Base-by-base conservation (phyloP, 2,888 invertebrate species). In the Eristalis tenax region DNA sequence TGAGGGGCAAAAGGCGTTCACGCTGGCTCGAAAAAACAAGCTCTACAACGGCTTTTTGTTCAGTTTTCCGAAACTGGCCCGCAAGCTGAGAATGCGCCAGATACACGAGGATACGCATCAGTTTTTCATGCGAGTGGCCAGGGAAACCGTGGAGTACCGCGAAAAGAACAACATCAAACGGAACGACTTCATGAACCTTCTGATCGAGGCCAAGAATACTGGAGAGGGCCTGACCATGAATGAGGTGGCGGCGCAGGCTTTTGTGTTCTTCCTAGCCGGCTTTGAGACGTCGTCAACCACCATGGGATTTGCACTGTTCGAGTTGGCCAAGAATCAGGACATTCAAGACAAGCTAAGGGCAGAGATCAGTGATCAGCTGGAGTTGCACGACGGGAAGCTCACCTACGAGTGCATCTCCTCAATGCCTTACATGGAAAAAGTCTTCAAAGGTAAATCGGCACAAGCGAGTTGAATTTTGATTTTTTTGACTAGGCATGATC, bases 251-350 rank as follows among this genome's bases (percentile, higher is more conserved):
- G 93, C 95, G 0, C 94, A 95, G 80, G 94, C 94, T 10, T 91
- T 94, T 64, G 91, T 94, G 0, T 95, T 95, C 89, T 94, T 94
- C 88, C 80, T 92, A 10, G 95, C 94, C 26, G 95, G 95, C 0
- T 94, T 93, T 66, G 95, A 95, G 88, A 94, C 94, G 0, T 94
- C 94, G 2, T 92, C 93, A 0, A 92, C 93, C 0, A 93, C 94
- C 0, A 92, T 94, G 90, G 92, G 93, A 1, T 94, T 94, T 86
- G 92, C 93, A 10, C 89, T 94, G 4, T 94, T 94, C 84, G 94
- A 94, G 89, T 88, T 95, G 66, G 94, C 94, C 0, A 89, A 91
- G 2, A 92, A 94, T 90, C 92, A 91, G 1, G 92, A 93, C 0
- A 89, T 94, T 0, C 95, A 95, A 88, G 90, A 93, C 0, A 92